phyloP scores from a whole-genome alignment of 2,113 vertebrate species.

The Ceyx margarethae region DNA sequence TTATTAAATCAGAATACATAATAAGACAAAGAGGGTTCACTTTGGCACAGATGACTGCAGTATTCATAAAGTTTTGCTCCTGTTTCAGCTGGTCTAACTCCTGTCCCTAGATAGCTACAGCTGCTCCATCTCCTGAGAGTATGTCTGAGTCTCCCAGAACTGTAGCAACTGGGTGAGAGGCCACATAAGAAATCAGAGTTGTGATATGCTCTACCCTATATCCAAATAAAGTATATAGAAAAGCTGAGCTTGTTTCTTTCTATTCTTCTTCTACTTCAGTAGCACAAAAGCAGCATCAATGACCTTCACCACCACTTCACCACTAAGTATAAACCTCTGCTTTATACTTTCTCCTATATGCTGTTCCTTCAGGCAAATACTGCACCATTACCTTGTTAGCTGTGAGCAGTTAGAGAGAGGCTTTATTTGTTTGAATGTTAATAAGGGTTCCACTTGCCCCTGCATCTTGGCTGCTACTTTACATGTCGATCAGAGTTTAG shows the following conservation, averaged over 20 bases:
- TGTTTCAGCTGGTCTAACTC: not conserved
- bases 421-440: not conserved
- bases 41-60: not conserved
- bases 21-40: not conserved
- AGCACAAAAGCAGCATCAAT: not conserved
- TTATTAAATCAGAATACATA: not conserved
- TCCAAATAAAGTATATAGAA: not conserved
- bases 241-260: not conserved
- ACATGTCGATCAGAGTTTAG: not conserved
- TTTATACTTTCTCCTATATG: not conserved
- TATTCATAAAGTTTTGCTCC: not conserved
- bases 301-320: not conserved
- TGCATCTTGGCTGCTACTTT: not conserved
- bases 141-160: not conserved
- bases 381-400: not conserved
- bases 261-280: not conserved
- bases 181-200: not conserved
- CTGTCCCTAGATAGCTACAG: not conserved
- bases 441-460: not conserved
- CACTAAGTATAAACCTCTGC: not conserved
- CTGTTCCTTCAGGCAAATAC: not conserved
- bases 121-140: not conserved
- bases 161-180: not conserved
- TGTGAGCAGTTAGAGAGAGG: not conserved
- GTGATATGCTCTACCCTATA: not conserved